Base-by-base conservation (phyloP, 2,113 vertebrate species). In the Corydoras sp. region DNA sequence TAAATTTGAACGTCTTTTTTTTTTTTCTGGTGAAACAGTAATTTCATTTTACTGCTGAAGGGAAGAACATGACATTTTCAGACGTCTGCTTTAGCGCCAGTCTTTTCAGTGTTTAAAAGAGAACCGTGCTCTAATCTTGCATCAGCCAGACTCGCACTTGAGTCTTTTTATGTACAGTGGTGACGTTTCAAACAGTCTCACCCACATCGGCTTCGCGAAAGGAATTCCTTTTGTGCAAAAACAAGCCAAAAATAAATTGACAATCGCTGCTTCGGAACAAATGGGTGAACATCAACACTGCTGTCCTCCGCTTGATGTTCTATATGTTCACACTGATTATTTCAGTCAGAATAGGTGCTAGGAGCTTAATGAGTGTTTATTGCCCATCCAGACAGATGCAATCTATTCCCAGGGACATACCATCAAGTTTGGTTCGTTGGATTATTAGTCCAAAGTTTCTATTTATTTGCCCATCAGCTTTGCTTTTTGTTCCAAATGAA, bases 381-480 rank as follows among this genome's bases (percentile, higher is more conserved):
- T 59, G 65, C 54, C 48, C 55, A 66, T 66, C 56, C 71, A 60
- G 58, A 73, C 58, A 67, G 29, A 48, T 68, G 64, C 58, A 48
- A 43, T 68, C 65, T 74, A 62, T 60, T 67, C 67, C 68, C 65
- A 55, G 72, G 48, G 58, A 74, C 7, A 50, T 58, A 62, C 15
- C 65, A 62, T 68, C 64, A 68, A 29, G 30, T 53, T 15, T 43
- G 9, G 32, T 60, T 13, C 49, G 49, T 15, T 56, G 48, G 51
- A 48, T 68, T 74, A 68, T 67, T 74, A 48, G 68, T 68, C 29
- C 50, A 61, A 30, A 68, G 15, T 50, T 13, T 30, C 13, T 48
- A 43, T 43, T 43, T 43, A 43, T 43, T n/a, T 62, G 32, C 11
- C 58, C 48, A 61, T 54, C 18, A 61, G 30, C 24, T 10, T 48